These are phyloP conservation scores for Periphyllus acericola DNA, from an alignment of 2,888 invertebrate genomes.

Conservation along the genomic window DNA sequence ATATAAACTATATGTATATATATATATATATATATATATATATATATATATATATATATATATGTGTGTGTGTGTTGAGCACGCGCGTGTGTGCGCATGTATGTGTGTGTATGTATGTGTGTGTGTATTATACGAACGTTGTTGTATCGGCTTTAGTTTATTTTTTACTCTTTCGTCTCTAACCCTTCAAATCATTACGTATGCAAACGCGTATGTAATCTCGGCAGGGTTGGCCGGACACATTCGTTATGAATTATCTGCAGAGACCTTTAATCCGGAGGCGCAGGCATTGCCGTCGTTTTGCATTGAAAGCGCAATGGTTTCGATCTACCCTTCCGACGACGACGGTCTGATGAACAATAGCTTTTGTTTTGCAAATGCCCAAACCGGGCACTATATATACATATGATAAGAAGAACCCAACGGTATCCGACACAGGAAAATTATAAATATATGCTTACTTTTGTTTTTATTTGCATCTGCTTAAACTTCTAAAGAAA, in stretches of 20 bases:
- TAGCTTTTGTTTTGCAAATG: constrained; percentile 54
- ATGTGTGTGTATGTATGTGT: neutral
- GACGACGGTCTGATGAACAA: constrained; percentile 37
- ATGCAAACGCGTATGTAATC: constrained; percentile 58
- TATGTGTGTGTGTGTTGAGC: neutral
- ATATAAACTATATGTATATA: too few relatives aligned
- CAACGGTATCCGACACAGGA: neutral
- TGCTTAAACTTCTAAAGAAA: neutral
- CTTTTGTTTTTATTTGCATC: constrained; percentile 1
- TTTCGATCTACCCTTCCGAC: constrained; percentile 30
- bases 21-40: neutral
- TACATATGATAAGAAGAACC: constrained; percentile 46
- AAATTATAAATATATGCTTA: neutral
- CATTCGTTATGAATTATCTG: constrained; percentile 59
- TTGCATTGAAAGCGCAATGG: constrained; percentile 52
- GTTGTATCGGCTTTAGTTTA: neutral
- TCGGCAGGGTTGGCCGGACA: constrained; percentile 54
- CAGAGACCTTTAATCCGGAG: constrained; percentile 60
- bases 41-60: neutral
- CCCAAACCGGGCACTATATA: neutral
- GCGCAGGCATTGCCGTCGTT: constrained; percentile 44
- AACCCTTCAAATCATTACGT: constrained; percentile 53
- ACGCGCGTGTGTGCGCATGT: too few relatives aligned
- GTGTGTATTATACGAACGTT: neutral
- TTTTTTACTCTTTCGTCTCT: neutral